Base-by-base conservation (phyloP, 1,140 invertebrate genomes). In the Drosophila kikkawai region DNA sequence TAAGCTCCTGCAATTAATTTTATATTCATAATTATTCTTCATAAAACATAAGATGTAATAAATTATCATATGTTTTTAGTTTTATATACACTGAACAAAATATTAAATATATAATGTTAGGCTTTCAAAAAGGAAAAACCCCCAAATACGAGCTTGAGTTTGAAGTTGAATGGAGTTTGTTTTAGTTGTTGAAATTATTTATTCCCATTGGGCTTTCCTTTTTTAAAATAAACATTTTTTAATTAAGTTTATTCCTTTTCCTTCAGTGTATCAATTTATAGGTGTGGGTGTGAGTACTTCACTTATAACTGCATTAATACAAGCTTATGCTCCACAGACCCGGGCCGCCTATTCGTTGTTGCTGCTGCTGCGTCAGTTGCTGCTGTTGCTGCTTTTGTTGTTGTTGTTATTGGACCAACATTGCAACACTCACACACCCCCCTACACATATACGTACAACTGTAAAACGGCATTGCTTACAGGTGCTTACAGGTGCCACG, bases 221-320 rank as follows among this genome's bases (percentile, higher is more conserved):
- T 6, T 13, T 26, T 15, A 8, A 15, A 15, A n/a, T 9, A n/a
- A n/a, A n/a, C 0, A 11, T 50, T 9, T 9, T n/a, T 1, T 0
- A 5, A 2, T n/a, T 32, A 3, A 12, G 1, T 11, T 11, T 0
- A 5, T 2, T 3, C 0, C 1, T 12, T 51, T 51, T 37, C 4
- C 7, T 9, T 22, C 13, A 56, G 17, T 34, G 51, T 34, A 15
- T 32, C 9, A 37, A 26, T 57, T 56, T 12, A 9, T 19, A 67
- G 37, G 61, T 69, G 63, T 66, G 65, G 51, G 58, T 58, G 67
- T 58, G 42, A 48, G 73, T 59, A 32, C 53, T 55, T 61, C 75
- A 50, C 65, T 61, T 78, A 74, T 87, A 87, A 84, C 80, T 88
- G 84, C 84, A 88, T 87, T 88, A 88, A 87, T 87, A 79, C 79